These are phyloP conservation scores for Thalassophryne amazonica DNA, from an alignment of 2,797 vertebrate genomes.

Conservation along the genomic window DNA sequence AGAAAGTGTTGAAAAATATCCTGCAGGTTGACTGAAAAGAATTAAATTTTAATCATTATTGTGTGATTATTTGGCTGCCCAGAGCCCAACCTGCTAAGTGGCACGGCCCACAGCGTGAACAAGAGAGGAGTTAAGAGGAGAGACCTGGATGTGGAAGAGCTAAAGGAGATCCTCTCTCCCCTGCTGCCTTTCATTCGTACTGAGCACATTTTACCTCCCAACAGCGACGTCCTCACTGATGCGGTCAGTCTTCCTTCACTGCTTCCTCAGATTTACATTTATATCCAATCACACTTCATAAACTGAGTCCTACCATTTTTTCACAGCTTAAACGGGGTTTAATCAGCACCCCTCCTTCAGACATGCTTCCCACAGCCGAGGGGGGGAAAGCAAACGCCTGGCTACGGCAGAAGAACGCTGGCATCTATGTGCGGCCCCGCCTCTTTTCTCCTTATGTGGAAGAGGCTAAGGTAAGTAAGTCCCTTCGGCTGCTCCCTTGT, in stretches of 20 bases:
- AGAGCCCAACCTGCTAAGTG: conserved; percentile 97
- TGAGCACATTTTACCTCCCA: conserved; percentile 94
- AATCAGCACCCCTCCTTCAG: conserved; percentile 97
- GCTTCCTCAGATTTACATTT: neutral
- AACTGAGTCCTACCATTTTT: conserved; percentile 19
- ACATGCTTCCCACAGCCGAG: conserved; percentile 95
- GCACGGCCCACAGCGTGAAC: conserved; percentile 98
- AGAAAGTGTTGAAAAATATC: conserved; percentile 11
- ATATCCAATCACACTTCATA: too few relatives aligned
- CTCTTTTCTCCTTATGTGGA: conserved; percentile 98
- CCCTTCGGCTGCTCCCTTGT: too few relatives aligned
- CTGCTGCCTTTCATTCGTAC: conserved; percentile 91
- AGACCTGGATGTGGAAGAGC: conserved; percentile 95
- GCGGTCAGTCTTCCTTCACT: conserved; percentile 51
- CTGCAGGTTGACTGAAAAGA: neutral
- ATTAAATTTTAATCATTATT: conserved; percentile 16
- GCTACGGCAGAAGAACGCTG: conserved; percentile 94
- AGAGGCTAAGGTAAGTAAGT: conserved; percentile 98
- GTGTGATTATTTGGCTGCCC: conserved; percentile 29
- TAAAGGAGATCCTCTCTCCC: conserved; percentile 92
- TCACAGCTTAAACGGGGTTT: conserved; percentile 95
- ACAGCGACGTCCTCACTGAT: conserved; percentile 83
- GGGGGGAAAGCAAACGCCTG: conserved; percentile 95
- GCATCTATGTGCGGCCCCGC: conserved; percentile 94
- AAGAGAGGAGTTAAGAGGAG: conserved; percentile 95